These are phyloP conservation scores for Pipistrellus pipistrellus DNA, from an alignment of 2,797 vertebrate genomes.

Conservation along the genomic window DNA sequence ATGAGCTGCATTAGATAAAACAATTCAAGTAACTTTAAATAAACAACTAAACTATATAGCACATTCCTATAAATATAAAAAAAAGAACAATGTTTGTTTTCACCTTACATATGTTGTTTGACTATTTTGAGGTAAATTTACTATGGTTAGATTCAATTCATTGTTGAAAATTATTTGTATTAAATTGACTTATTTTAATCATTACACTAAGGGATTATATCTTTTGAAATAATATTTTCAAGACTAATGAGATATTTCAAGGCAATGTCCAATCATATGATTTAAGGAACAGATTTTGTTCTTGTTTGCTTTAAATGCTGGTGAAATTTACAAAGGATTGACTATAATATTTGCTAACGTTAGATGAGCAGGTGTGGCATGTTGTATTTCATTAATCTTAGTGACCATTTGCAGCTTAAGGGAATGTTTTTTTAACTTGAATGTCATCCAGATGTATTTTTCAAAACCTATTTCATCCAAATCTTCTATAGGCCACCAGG, in stretches of 20 bases:
- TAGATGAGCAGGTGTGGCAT: constrained; percentile 60
- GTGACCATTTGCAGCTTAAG: constrained; percentile 52
- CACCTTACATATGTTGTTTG: background rate
- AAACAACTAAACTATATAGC: background rate
- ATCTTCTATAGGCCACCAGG: background rate
- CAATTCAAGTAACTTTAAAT: background rate
- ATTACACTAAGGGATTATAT: constrained; percentile 32
- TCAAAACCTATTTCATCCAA: constrained; percentile 35
- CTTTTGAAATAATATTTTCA: constrained; percentile 45
- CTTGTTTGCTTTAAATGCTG: constrained; percentile 65
- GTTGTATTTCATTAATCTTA: constrained; percentile 70
- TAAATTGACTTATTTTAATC: constrained; percentile 14
- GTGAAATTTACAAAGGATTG: constrained; percentile 77
- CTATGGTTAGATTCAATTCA: background rate
- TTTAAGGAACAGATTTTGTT: constrained; percentile 63
- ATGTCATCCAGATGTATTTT: constrained; percentile 56
- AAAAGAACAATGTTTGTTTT: background rate
- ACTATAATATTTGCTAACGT: constrained; percentile 72
- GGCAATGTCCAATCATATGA: constrained; percentile 36
- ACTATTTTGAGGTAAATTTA: background rate
- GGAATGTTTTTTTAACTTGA: constrained; percentile 65
- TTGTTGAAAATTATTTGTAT: constrained; percentile 35
- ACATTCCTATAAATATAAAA: background rate
- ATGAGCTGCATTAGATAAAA: background rate
- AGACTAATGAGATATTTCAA: constrained; percentile 70